Base-by-base conservation (phyloP, 2,113 vertebrate species). In the Spea multiplicata region DNA sequence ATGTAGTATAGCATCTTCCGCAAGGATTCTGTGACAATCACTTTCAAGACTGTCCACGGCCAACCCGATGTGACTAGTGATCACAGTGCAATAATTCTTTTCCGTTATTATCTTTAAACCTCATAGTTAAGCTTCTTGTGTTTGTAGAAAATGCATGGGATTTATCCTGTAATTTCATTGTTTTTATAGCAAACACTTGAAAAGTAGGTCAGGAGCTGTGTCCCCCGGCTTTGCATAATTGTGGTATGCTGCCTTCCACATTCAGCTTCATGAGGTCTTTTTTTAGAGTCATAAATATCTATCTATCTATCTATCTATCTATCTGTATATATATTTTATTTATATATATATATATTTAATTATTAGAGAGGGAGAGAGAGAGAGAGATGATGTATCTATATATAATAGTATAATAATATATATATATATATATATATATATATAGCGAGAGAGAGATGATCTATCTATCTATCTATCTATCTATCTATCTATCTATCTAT, bases 121-220 rank as follows among this genome's bases (percentile, higher is more conserved):
- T 64, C 49, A 44, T 55, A 52, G 52, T 71, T 71, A 17, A 48
- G 50, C 16, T 12, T 71, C 14, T 6, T 64, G 55, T 59, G 14
- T 59, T 59, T 9, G 5, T 16, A 13, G 61, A 70, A 50, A 16
- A 50, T n/a, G 16, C n/a, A 70, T 44, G 12, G 45, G 4, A 17
- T 71, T 71, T 59, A 59, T 59, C 4, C 55, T 13, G 14, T 59
- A 59, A 71, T 71, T 67, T 71, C 17, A 52, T 53, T 5, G 8
- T 17, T 12, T 71, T 30, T 30, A 71, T 2, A n/a, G 53, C 17
- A 17, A n/a, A 44, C 17, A 71, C n/a, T 53, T 53, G n/a, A 53
- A 71, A 71, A 53, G 48, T 44, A 53, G 68, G 49, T 71, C 49
- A 17, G 68, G n/a, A 52, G 17, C 7, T 17, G 8, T 30, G 17